Evolutionary conservation across 2,797 vertebrate species (phyloP), one percentile per base, ranked within the genome.

Genomic region (Danio tinwini): DNA sequence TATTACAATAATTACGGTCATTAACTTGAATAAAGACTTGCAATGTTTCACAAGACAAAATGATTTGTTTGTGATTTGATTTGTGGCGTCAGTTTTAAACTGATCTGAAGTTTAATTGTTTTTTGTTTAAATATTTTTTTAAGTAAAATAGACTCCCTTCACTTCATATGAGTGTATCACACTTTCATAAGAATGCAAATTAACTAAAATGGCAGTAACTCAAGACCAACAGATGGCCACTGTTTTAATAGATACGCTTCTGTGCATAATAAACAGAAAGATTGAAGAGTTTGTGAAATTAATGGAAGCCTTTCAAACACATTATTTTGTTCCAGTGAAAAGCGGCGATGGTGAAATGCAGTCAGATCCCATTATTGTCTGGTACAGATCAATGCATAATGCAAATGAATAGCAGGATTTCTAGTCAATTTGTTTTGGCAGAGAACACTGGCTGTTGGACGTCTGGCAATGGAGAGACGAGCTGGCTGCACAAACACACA

Each of bases 341-440:
- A 45, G 13, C 5, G 9, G 70, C 45, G 44, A 67, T 45, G 62
- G 62, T 42, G 13, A 77, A 67, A 58, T 40, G 39, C 14, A 45
- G 19, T 67, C 74, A 56, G 42, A 29, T 77, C 21, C 3, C 21
- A 37, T 49, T 40, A 13, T 16, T 0, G n/a, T 59, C 17, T 65
- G 74, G 13, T n/a, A 17, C 62, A 56, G 40, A 47, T 76, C 19
- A 58, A 29, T 47, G 74, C 17, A 76, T 65, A 44, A 67, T 68
- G 52, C 21, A 17, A 17, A 39, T 39, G 10, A 58, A 77, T 39
- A 7, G 7, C 42, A 45, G 37, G 11, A 29, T 17, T 44, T 76
- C 13, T 44, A 44, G 50, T 76, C 19, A 47, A 67, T 56, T 65
- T 65, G 62, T 65, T 76, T 55, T 56, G 62, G 62, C 62, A 67